A percentile compares a stretch with the other conserved stretches of the same genome.
phyloP scores from a whole-genome alignment of 1,140 invertebrate species.

The Sarcophaga peregrina region DNA sequence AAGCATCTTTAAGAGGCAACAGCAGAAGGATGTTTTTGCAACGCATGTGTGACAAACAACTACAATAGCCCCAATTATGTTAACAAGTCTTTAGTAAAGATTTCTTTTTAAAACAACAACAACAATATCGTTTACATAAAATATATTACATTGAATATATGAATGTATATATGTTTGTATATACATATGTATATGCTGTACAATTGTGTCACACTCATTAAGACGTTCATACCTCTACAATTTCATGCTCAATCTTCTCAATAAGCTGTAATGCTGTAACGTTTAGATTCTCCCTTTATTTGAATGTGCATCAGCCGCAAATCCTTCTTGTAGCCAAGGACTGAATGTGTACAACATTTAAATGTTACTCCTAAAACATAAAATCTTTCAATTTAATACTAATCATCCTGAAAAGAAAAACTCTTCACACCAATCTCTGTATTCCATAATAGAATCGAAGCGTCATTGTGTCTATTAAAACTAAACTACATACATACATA shows the following conservation, averaged over 20 bases:
- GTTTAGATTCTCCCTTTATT: no score
- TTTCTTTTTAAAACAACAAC: neutral
- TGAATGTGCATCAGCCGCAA: constrained; percentile 1
- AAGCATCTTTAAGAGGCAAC: neutral
- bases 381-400: neutral
- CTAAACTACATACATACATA: neutral
- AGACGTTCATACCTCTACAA: constrained; percentile 20
- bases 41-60: constrained; percentile 38
- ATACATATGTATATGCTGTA: no score
- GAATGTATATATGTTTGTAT: no score
- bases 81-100: no score
- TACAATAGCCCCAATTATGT: neutral
- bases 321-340: neutral
- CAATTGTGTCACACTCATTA: constrained; percentile 24
- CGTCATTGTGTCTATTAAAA: constrained; percentile 17
- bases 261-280: constrained; percentile 1
- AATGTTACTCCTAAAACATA: neutral
- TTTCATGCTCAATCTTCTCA: constrained; percentile 36
- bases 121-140: neutral
- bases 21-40: constrained; percentile 36
- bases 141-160: neutral
- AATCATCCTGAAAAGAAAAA: constrained; percentile 5
- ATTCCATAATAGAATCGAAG: neutral
- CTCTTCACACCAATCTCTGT: neutral
- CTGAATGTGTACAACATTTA: neutral